Evolutionary conservation across 2,888 invertebrate genomes (phyloP).

Genomic region (Pogonocherus hispidulus): DNA sequence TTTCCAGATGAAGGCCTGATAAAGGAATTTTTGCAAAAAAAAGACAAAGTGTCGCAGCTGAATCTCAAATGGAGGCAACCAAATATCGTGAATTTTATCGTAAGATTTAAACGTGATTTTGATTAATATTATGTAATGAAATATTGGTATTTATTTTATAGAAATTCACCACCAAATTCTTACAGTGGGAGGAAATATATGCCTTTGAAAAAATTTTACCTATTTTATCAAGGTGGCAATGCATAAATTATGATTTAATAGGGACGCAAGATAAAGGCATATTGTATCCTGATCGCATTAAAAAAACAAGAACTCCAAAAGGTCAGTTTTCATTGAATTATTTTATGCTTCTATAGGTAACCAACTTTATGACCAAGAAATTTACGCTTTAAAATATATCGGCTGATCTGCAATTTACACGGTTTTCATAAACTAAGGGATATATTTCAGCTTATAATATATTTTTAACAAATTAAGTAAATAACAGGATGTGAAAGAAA

Average conservation of each 20-base stretch:
- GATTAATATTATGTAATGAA: too few relatives aligned
- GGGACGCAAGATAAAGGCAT: slow-evolving; percentile 53
- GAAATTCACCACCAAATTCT: slow-evolving; percentile 76
- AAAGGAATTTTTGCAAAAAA: slow-evolving; percentile 78
- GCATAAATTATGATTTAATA: slow-evolving; percentile 68
- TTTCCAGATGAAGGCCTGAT: slow-evolving; percentile 84
- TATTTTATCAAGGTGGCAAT: slow-evolving; percentile 83
- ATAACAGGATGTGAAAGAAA: too few relatives aligned
- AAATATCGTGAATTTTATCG: slow-evolving; percentile 79
- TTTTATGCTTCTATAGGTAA: neutral
- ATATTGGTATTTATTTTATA: slow-evolving; percentile 61
- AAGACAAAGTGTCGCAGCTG: slow-evolving; percentile 71
- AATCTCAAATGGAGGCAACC: slow-evolving; percentile 77
- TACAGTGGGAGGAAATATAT: slow-evolving; percentile 84
- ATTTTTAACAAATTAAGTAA: too few relatives aligned
- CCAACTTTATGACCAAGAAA: too few relatives aligned
- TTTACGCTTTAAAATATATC: too few relatives aligned
- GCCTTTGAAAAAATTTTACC: slow-evolving; percentile 84
- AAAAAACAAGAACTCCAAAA: slow-evolving; percentile 72
- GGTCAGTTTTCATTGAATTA: slow-evolving; percentile 54
- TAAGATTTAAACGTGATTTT: slow-evolving; percentile 66
- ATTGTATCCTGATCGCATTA: slow-evolving; percentile 71
- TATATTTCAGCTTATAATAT: too few relatives aligned
- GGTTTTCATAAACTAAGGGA: too few relatives aligned
- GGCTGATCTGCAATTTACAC: too few relatives aligned